A percentile compares a stretch with the other conserved stretches of the same genome.
These are phyloP conservation scores for Ferrisia virgata DNA, from an alignment of 2,888 invertebrate species.

Conservation along the genomic window DNA sequence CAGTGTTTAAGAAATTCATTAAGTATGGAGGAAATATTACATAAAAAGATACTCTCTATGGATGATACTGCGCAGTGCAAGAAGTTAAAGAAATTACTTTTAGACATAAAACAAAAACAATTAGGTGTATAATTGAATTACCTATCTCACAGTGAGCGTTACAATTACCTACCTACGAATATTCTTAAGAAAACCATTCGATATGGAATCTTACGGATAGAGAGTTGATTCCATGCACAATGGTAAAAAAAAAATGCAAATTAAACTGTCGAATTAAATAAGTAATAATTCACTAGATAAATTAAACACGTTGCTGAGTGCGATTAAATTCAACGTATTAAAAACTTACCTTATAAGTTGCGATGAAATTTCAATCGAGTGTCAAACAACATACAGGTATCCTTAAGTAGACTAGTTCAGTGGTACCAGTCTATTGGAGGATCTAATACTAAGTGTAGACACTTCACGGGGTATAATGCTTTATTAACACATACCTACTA, in stretches of 20 bases:
- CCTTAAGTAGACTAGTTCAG: constrained; percentile 4
- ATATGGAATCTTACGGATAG: too few species aligned
- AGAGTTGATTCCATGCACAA: too few species aligned
- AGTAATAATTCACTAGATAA: not conserved
- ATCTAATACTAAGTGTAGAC: not conserved
- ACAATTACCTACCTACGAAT: too few species aligned
- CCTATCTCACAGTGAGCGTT: too few species aligned
- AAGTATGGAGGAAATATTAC: too few species aligned
- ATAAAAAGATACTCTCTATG: too few species aligned
- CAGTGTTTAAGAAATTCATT: too few species aligned
- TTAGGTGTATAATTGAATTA: too few species aligned
- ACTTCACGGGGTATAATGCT: not conserved
- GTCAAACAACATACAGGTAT: not conserved
- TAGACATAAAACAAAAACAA: too few species aligned
- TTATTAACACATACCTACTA: constrained; percentile 31
- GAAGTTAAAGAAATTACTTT: too few species aligned
- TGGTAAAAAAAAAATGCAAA: not conserved
- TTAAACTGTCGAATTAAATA: not conserved
- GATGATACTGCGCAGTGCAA: too few species aligned
- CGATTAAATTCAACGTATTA: not conserved
- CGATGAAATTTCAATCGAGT: not conserved
- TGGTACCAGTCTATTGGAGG: constrained; percentile 38
- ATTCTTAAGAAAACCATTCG: too few species aligned
- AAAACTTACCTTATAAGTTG: not conserved
- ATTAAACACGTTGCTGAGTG: not conserved